Evolutionary conservation across 2,888 invertebrate species (phyloP).

Genomic region (Pterobdella sp.): DNA sequence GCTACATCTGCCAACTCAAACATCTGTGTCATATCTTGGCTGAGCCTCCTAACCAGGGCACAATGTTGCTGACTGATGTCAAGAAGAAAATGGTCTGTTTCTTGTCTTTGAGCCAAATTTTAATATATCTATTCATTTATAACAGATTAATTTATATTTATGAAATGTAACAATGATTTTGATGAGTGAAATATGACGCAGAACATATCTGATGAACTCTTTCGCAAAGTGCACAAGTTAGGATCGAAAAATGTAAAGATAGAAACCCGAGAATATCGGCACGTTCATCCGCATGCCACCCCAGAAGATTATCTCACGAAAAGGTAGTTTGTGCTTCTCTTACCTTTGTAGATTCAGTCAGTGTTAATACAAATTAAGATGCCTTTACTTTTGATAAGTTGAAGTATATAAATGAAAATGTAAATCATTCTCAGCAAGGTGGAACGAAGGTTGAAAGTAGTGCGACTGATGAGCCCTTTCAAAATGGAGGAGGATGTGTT

Average conservation of each 20-base stretch:
- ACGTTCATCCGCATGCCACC: constrained; percentile 3
- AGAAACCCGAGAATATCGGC: not conserved
- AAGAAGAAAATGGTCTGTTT: constrained; percentile 13
- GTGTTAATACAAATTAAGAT: not conserved
- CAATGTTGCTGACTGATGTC: not conserved
- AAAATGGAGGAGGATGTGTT: constrained; percentile 13
- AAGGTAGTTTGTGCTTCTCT: not conserved
- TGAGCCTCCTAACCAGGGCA: not conserved
- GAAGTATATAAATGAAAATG: too few species aligned
- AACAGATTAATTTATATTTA: too few species aligned
- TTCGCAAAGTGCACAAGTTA: constrained; percentile 16
- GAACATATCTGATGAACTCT: constrained; percentile 22
- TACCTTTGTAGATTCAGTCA: not conserved
- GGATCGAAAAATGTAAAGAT: constrained; percentile 13
- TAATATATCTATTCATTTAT: too few species aligned
- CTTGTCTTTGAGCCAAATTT: too few species aligned
- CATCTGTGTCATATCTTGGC: constrained; percentile 1
- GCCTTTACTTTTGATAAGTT: too few species aligned
- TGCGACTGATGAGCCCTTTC: constrained; percentile 45
- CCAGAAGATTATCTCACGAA: constrained; percentile 22
- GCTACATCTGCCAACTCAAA: not conserved
- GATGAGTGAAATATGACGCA: not conserved
- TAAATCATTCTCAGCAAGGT: constrained; percentile 7
- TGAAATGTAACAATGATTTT: constrained; percentile 5
- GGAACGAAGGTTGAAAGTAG: constrained; percentile 50